phyloP scores from a whole-genome alignment of 2,113 vertebrate genomes.

The Anarrhichthys ocellatus region DNA sequence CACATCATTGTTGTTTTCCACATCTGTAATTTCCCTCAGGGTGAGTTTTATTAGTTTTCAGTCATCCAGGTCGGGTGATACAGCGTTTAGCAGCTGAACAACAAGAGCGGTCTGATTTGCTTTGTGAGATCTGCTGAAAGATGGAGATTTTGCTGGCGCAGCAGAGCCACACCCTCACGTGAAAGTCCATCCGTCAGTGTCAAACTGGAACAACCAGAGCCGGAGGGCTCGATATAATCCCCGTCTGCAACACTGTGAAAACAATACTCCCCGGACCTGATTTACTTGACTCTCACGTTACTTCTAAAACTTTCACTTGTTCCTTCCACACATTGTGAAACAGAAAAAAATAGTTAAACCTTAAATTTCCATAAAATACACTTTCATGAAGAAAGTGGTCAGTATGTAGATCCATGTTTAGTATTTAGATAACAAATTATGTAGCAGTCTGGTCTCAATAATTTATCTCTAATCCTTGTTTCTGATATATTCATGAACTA shows the following conservation, averaged over 20 bases:
- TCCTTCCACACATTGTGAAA: background rate
- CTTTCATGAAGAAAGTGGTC: background rate
- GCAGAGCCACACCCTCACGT: slow-evolving; percentile 1
- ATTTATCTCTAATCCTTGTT: background rate
- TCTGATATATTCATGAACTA: background rate
- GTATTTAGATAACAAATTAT: background rate
- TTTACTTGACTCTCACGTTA: background rate
- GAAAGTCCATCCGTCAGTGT: slow-evolving; percentile 22
- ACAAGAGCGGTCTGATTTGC: background rate
- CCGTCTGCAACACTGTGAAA: background rate
- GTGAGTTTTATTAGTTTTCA: background rate
- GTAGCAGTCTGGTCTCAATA: background rate
- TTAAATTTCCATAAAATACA: background rate
- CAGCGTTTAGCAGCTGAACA: slow-evolving; percentile 3
- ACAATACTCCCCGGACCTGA: background rate
- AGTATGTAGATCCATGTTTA: background rate
- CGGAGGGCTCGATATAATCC: background rate
- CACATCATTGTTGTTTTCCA: background rate
- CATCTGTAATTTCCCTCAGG: slow-evolving; percentile 24
- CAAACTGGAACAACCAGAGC: slow-evolving; percentile 2
- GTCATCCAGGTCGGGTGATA: slow-evolving; percentile 1
- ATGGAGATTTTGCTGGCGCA: background rate
- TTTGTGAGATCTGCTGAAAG: background rate
- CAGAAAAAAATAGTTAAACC: too few relatives aligned
- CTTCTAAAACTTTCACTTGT: background rate